A percentile compares a stretch with the other conserved stretches of the same genome.
Conservation (phyloP, 1,140 invertebrate species). For the Littorina saxatilis region DNA sequence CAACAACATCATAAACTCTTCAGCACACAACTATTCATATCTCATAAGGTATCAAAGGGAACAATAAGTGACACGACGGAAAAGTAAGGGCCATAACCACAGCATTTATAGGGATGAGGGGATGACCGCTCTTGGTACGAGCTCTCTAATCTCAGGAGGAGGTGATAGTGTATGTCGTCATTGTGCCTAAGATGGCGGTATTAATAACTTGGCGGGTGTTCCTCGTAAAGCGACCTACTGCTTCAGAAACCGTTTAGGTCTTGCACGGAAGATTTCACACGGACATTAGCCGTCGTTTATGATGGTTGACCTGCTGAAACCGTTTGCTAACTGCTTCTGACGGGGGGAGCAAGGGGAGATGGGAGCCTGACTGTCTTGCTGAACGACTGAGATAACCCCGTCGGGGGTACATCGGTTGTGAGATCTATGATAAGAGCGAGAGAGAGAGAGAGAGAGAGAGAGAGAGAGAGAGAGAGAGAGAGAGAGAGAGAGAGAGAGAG, state of each 20-base stretch:
- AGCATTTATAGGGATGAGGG: not conserved
- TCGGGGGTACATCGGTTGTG: no score
- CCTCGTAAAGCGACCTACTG: not conserved
- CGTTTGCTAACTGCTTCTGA: not conserved
- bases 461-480: no score
- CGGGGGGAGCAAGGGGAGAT: no score
- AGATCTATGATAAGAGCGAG: no score
- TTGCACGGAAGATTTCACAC: not conserved
- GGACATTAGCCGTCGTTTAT: not conserved
- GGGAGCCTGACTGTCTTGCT: no score
- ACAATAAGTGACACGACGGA: not conserved
- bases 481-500: no score
- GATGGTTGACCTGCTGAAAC: not conserved
- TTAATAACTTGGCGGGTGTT: not conserved
- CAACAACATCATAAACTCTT: no score
- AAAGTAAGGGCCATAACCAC: not conserved
- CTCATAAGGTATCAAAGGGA: no score
- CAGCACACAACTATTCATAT: no score
- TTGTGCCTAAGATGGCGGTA: not conserved
- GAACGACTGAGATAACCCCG: no score
- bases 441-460: no score
- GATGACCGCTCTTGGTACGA: constrained; percentile 23
- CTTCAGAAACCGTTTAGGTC: not conserved
- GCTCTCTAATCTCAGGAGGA: constrained; percentile 30
- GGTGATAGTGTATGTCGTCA: not conserved